Evolutionary conservation across 2,797 vertebrate genomes (phyloP).

Genomic region (Heteromormyrus szaboi): DNA sequence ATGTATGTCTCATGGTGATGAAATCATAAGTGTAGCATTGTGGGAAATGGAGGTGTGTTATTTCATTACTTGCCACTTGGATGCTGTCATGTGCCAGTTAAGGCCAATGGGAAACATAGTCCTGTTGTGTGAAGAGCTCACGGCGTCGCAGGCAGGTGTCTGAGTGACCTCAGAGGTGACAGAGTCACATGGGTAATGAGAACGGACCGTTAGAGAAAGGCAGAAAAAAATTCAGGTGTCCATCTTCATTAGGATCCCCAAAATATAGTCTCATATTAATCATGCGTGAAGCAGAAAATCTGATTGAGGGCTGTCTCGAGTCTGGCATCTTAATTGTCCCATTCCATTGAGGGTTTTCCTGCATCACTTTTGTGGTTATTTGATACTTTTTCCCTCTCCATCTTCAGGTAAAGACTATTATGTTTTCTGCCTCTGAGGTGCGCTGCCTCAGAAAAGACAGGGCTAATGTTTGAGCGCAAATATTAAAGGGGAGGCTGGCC

Average conservation of each 20-base stretch:
- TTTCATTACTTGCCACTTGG: conserved; percentile 48
- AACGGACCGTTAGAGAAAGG: neutral
- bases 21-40: neutral
- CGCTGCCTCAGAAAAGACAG: neutral
- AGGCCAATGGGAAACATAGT: neutral
- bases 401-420: neutral
- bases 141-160: conserved; percentile 37
- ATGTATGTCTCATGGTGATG: neutral
- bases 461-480: neutral
- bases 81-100: conserved; percentile 37
- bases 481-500: neutral
- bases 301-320: conserved; percentile 54
- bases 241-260: conserved; percentile 64
- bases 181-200: neutral
- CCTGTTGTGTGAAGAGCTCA: neutral
- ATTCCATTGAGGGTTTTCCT: conserved; percentile 52
- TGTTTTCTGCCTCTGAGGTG: neutral
- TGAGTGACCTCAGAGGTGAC: conserved; percentile 24
- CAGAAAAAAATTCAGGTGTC: conserved; percentile 60
- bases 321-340: conserved; percentile 66
- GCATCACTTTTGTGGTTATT: conserved; percentile 57
- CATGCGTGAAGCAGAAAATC: conserved; percentile 66
- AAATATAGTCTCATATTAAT: conserved; percentile 64
- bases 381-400: conserved; percentile 28
- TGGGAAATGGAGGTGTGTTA: neutral